Base-by-base conservation (phyloP, 2,888 invertebrate genomes). In the Aporophyla nigra region DNA sequence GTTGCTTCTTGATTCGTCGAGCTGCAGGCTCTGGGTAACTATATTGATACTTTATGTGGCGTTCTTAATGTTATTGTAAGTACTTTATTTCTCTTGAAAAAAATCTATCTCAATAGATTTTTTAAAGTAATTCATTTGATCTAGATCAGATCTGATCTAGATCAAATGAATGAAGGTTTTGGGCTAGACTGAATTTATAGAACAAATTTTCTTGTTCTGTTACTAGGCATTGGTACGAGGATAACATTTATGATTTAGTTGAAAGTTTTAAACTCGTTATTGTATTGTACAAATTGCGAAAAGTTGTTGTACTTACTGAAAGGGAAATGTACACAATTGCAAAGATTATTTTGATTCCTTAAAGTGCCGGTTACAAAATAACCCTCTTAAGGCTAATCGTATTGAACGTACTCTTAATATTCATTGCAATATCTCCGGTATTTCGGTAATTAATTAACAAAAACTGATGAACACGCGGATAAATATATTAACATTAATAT, bases 361-460 rank as follows among this genome's bases (percentile, higher is more conserved):
- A 5, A 46, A 63, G 6, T 12, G 19, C 21, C 27, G 14, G 24
- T 40, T 27, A 49, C 12, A 19, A 49, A 49, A 49, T 49, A 49
- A 7, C 24, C 0, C 19, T 46, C 7, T 65, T 27, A 12, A 10
- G 27, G 4, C n/a, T 70, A 16, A 4, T 33, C n/a, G 27, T 14
- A 27, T 27, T 16, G 16, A 66, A 66, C 33, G 10, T n/a, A n/a
- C n/a, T 19, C 1, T 27, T 51, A 65, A 49, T 33, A 54, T 33
- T 33, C 0, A 33, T 10, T 33, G 51, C 14, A 27, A 21, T n/a
- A 53, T 27, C 0, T 33, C 3, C 1, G 10, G 16, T n/a, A 69
- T 0, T 33, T 1, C 1, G 10, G 16, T n/a, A 69, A 82, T 74
- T 70, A 76, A 79, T 71, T 79, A 59, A 68, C 21, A 54, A 73